Conservation (phyloP, 2,888 invertebrate species). For the Andricus quercusramuli region DNA sequence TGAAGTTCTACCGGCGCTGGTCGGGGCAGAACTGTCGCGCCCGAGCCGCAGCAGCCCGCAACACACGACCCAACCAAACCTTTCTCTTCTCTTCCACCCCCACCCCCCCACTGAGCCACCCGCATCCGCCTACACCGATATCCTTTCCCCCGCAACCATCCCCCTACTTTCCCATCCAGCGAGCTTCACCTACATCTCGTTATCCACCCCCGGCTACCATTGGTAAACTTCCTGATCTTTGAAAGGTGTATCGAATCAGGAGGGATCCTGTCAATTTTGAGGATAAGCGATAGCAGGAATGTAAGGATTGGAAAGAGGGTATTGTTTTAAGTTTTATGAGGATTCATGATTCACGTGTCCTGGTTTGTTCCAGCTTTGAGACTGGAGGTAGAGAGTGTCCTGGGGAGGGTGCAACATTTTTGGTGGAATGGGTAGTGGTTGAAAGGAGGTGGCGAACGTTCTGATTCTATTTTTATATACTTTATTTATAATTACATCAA, state of each 20-base stretch:
- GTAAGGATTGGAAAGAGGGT: neutral
- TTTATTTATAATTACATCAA: too few relatives aligned
- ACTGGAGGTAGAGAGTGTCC: too few relatives aligned
- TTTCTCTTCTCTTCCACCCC: slow-evolving; percentile 56
- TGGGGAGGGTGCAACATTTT: too few relatives aligned
- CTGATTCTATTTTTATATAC: too few relatives aligned
- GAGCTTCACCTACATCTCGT: slow-evolving; percentile 68
- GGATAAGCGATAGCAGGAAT: neutral
- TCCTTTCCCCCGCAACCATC: slow-evolving; percentile 52
- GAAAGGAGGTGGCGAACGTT: too few relatives aligned
- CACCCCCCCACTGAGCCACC: slow-evolving; percentile 44
- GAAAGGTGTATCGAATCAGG: slow-evolving; percentile 56
- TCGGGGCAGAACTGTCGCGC: slow-evolving; percentile 78
- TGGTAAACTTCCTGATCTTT: slow-evolving; percentile 58
- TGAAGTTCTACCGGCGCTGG: slow-evolving; percentile 73
- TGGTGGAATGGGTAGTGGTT: too few relatives aligned
- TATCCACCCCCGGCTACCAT: slow-evolving; percentile 63
- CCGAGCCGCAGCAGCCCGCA: slow-evolving; percentile 78
- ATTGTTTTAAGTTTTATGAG: too few relatives aligned
- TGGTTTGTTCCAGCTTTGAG: too few relatives aligned
- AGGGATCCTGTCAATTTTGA: neutral
- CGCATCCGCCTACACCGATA: slow-evolving; percentile 48
- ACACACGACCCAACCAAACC: slow-evolving; percentile 72
- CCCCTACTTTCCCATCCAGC: slow-evolving; percentile 51
- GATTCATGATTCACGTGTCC: too few relatives aligned